Percentiles rank a stretch among this genome's conserved stretches.
Conservation (phyloP, 2,113 vertebrate species). For the Syngnathus scovelli region DNA sequence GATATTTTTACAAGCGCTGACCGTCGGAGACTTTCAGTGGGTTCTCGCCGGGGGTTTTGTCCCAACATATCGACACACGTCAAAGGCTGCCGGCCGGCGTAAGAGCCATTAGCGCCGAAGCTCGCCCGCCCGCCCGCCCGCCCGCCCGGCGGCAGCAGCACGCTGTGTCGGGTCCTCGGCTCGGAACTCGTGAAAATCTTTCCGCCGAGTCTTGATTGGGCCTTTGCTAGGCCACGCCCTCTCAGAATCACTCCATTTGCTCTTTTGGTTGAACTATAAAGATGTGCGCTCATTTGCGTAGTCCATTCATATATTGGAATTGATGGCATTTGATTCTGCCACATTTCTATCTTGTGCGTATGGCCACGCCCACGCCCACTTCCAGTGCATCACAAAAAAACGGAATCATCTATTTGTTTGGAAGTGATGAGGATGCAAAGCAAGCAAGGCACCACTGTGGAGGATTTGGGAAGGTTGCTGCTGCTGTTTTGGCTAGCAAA, state of each 20-base stretch:
- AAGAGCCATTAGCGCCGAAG: slow-evolving; percentile 50
- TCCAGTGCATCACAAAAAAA: too few species aligned
- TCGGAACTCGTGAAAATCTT: slow-evolving; percentile 49
- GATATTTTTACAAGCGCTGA: slow-evolving; percentile 37
- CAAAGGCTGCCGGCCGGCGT: slow-evolving; percentile 45
- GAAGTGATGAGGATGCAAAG: too few species aligned
- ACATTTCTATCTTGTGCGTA: too few species aligned
- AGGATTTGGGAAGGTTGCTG: too few species aligned
- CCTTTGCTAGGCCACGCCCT: slow-evolving; percentile 8
- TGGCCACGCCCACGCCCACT: too few species aligned
- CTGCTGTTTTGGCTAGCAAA: background rate
- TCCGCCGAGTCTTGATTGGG: slow-evolving; percentile 29
- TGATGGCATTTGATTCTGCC: too few species aligned
- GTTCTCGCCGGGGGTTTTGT: slow-evolving; percentile 13
- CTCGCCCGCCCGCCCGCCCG: slow-evolving; percentile 32
- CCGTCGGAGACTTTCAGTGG: slow-evolving; percentile 16
- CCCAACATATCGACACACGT: slow-evolving; percentile 43
- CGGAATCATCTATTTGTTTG: too few species aligned
- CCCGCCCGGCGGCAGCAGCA: slow-evolving; percentile 49
- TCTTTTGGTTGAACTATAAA: background rate
- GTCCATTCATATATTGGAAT: too few species aligned
- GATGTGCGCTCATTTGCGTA: too few species aligned
- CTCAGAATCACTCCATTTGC: slow-evolving; percentile 13
- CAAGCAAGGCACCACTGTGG: too few species aligned
- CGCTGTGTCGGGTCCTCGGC: background rate